These are phyloP conservation scores for Neogobius melanostomus DNA, from an alignment of 2,113 vertebrate species.

Conservation along the genomic window DNA sequence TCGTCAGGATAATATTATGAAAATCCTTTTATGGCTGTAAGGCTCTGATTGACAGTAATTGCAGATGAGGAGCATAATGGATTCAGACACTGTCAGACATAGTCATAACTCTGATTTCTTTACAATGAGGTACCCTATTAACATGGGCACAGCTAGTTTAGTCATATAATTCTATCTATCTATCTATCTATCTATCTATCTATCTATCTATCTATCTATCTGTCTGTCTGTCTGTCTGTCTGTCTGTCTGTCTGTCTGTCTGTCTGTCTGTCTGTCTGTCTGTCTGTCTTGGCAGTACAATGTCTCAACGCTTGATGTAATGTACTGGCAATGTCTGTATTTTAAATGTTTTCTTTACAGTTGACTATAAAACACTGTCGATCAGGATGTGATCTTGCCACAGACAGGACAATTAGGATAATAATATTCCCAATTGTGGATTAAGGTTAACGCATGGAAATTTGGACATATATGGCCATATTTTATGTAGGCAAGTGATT, in stretches of 20 bases:
- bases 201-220: no score
- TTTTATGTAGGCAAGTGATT: neutral
- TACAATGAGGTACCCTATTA: neutral
- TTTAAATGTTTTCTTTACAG: no score
- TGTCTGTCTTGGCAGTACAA: neutral
- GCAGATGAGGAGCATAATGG: constrained; percentile 1
- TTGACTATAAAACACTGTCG: no score
- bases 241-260: no score
- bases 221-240: neutral
- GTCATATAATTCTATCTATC: no score
- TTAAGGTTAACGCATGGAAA: neutral
- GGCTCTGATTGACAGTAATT: constrained; percentile 11
- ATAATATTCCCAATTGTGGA: neutral
- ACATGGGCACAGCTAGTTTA: neutral
- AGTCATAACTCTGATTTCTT: constrained; percentile 4
- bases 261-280: no score
- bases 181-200: no score
- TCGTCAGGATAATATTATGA: constrained; percentile 5
- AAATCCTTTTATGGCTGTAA: constrained; percentile 10
- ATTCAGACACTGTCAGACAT: constrained; percentile 2
- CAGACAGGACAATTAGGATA: no score
- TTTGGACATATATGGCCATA: neutral
- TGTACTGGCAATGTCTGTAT: neutral
- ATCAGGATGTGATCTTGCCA: no score
- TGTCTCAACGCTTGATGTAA: neutral